Evolutionary conservation across 2,888 invertebrate genomes (phyloP).

Genomic region (Zaprionus lineosus): DNA sequence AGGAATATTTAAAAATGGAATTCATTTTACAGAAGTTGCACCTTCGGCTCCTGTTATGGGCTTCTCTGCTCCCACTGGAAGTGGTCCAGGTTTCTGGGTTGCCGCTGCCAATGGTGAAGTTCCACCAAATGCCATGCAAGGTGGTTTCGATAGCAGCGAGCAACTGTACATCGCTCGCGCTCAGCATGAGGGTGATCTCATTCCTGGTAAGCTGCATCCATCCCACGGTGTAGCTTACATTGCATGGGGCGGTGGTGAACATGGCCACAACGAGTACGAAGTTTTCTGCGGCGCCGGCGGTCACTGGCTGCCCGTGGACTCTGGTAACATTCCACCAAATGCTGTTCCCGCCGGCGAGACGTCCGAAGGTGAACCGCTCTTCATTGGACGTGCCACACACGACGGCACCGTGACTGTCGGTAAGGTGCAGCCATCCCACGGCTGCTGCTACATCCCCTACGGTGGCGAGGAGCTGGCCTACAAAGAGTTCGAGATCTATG

Average conservation of each 20-base stretch:
- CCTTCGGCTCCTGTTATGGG: conserved; percentile 64
- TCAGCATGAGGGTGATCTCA: conserved; percentile 87
- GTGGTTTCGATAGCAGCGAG: conserved; percentile 85
- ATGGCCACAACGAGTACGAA: conserved; percentile 88
- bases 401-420: conserved; percentile 90
- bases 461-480: conserved; percentile 90
- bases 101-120: conserved; percentile 86
- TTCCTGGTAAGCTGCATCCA: conserved; percentile 89
- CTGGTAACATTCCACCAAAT: conserved; percentile 88
- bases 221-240: conserved; percentile 88
- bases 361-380: conserved; percentile 91
- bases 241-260: conserved; percentile 90
- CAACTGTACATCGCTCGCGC: conserved; percentile 88
- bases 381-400: conserved; percentile 89
- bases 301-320: conserved; percentile 87
- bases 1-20: not conserved
- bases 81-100: conserved; percentile 85
- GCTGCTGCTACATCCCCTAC: conserved; percentile 92
- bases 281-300: conserved; percentile 85
- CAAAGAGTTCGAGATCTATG: conserved; percentile 91
- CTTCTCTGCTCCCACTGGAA: conserved; percentile 70
- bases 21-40: conserved; percentile 61
- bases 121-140: conserved; percentile 88
- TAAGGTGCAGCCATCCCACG: conserved; percentile 93
- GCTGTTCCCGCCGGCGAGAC: conserved; percentile 89